Evolutionary conservation across 2,888 invertebrate genomes (phyloP), one percentile per base, ranked within the genome.

Genomic region (Chydorus sphaericus): DNA sequence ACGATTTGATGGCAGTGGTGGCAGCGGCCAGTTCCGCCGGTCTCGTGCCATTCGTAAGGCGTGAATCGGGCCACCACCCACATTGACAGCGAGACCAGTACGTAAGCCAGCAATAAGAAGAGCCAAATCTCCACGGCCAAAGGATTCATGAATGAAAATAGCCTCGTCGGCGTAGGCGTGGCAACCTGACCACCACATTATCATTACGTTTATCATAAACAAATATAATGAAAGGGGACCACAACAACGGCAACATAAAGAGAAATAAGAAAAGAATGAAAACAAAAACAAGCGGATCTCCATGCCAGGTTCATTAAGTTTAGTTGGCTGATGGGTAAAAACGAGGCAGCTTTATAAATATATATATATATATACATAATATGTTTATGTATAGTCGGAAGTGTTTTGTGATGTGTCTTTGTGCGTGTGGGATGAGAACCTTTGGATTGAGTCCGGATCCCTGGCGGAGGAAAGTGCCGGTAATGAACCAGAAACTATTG

Each of bases 401-500:
- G n/a, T 33, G 33, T 33, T 33, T 33, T 33, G 33, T 33, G 8
- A 10, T 33, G 33, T 33, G 8, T 33, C 14, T 8, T 33, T 33
- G 2, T 8, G 44, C n/a, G 7, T 20, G 20, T 44, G 37, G 5
- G 16, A 8, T 16, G 18, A 16, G 16, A 39, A 57, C 89, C 85
- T 84, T 93, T 50, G 94, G 94, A 72, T 91, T 89, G 61, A 90
- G 74, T 59, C 88, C 89, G 59, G 88, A 88, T 60, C 90, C 92
- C 71, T 93, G 93, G 66, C 93, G 85, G 77, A 96, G 81, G 65
- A 96, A 82, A 28, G 92, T 92, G 29, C 94, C 94, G 44, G 93
- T 89, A 62, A 89, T 87, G 74, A 94, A 94, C 93, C 93, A 94
- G 73, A 96, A 87, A 63, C 90, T 88, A 73, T 96, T 96, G 65